These are phyloP conservation scores for Menidia beryllina DNA, from an alignment of 2,113 vertebrate genomes.

Conservation along the genomic window DNA sequence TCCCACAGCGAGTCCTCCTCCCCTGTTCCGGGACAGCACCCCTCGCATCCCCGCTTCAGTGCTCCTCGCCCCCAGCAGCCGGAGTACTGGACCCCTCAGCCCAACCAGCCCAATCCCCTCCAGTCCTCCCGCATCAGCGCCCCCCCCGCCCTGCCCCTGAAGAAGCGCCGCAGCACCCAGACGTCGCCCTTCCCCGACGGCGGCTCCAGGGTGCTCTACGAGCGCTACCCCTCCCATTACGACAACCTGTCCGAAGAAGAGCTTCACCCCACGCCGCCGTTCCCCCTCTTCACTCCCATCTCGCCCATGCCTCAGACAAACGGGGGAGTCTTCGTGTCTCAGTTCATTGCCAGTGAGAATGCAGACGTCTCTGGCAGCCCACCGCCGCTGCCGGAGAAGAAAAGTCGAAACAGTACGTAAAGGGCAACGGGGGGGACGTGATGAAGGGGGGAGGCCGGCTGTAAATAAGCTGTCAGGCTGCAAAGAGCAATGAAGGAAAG, in stretches of 20 bases:
- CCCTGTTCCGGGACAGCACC: slow-evolving; percentile 83
- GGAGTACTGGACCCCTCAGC: slow-evolving; percentile 73
- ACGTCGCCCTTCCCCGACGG: slow-evolving; percentile 75
- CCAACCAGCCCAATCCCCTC: slow-evolving; percentile 61
- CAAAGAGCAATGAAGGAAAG: slow-evolving; percentile 18
- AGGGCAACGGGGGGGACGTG: not conserved
- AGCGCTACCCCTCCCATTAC: slow-evolving; percentile 92
- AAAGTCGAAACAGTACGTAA: slow-evolving; percentile 94
- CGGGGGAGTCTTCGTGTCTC: slow-evolving; percentile 82
- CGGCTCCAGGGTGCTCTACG: slow-evolving; percentile 84
- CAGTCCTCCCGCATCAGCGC: slow-evolving; percentile 73
- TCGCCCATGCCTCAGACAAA: slow-evolving; percentile 88
- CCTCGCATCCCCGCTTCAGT: slow-evolving; percentile 82
- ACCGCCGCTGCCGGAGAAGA: slow-evolving; percentile 96
- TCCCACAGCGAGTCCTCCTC: slow-evolving; percentile 90
- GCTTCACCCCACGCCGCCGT: slow-evolving; percentile 80
- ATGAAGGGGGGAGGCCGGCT: not conserved
- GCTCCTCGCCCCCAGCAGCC: slow-evolving; percentile 71
- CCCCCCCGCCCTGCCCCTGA: slow-evolving; percentile 93
- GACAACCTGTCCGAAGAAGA: slow-evolving; percentile 95
- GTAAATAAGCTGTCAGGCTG: slow-evolving; percentile 22
- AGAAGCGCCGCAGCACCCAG: slow-evolving; percentile 91
- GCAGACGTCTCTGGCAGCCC: slow-evolving; percentile 87
- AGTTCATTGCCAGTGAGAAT: slow-evolving; percentile 81
- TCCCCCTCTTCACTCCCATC: slow-evolving; percentile 86